Conservation (phyloP, 2,888 invertebrate species). For the Empis livida region DNA sequence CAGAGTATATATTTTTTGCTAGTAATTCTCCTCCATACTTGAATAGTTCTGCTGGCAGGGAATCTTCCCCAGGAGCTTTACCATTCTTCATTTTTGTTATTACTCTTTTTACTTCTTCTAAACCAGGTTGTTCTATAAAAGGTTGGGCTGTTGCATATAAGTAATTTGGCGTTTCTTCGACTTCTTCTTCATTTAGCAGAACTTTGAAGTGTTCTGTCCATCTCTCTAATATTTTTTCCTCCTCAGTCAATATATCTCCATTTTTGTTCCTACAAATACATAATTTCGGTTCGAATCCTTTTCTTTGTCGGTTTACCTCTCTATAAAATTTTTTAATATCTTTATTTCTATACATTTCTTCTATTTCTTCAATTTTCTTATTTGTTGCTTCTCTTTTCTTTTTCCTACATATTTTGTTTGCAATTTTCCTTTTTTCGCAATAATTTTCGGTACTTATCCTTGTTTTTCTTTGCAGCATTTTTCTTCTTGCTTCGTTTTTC, state of each 20-base stretch:
- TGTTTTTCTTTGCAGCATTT: not conserved
- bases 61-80: not conserved
- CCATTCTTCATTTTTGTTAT: not conserved
- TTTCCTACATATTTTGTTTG: not conserved
- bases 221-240: not conserved
- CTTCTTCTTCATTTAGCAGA: not conserved
- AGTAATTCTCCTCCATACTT: not conserved
- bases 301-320: too few relatives aligned
- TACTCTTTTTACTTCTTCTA: not conserved
- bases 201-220: not conserved
- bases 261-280: not conserved
- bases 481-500: not conserved
- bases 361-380: not conserved
- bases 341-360: not conserved
- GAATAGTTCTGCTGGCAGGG: not conserved
- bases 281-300: not conserved
- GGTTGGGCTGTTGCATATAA: not conserved
- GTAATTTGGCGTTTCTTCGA: not conserved
- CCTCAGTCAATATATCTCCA: not conserved
- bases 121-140: not conserved
- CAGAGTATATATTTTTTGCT: too few relatives aligned
- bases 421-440: not conserved
- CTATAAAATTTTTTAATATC: not conserved
- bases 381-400: not conserved
- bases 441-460: not conserved